Conservation (phyloP, 2,888 invertebrate genomes). For the Malthinus flaveolus region DNA sequence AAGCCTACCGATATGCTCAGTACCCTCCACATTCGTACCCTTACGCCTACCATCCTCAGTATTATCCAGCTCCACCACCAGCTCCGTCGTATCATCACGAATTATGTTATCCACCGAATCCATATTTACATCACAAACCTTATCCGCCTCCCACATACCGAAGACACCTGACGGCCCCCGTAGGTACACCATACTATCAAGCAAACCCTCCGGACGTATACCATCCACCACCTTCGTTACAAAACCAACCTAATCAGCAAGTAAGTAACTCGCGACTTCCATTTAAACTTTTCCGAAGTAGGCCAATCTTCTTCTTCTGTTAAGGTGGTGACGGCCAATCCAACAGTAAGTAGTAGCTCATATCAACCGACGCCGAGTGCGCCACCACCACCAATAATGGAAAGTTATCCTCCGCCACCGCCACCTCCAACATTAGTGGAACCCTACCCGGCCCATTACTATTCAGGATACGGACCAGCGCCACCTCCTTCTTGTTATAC, state of each 20-base stretch:
- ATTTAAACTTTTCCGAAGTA: not conserved
- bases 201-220: constrained; percentile 59
- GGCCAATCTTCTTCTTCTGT: constrained; percentile 6
- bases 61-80: constrained; percentile 54
- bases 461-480: constrained; percentile 53
- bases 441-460: constrained; percentile 56
- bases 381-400: constrained; percentile 46
- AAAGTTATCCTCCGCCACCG: constrained; percentile 51
- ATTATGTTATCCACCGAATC: constrained; percentile 57
- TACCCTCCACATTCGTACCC: constrained; percentile 38
- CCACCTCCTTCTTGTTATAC: constrained; percentile 61
- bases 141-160: constrained; percentile 46
- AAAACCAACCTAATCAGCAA: constrained; percentile 48
- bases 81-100: constrained; percentile 54
- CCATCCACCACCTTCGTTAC: constrained; percentile 49
- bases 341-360: constrained; percentile 50
- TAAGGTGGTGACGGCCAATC: constrained; percentile 51
- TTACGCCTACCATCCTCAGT: constrained; percentile 52
- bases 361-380: constrained; percentile 53
- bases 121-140: constrained; percentile 47
- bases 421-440: constrained; percentile 57
- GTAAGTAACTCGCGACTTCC: constrained; percentile 33
- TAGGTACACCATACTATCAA: constrained; percentile 57
- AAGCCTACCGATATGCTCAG: constrained; percentile 48
- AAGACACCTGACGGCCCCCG: constrained; percentile 44